Conservation (phyloP, 2,797 vertebrate genomes). For the Triplophysa yarkandensis region DNA sequence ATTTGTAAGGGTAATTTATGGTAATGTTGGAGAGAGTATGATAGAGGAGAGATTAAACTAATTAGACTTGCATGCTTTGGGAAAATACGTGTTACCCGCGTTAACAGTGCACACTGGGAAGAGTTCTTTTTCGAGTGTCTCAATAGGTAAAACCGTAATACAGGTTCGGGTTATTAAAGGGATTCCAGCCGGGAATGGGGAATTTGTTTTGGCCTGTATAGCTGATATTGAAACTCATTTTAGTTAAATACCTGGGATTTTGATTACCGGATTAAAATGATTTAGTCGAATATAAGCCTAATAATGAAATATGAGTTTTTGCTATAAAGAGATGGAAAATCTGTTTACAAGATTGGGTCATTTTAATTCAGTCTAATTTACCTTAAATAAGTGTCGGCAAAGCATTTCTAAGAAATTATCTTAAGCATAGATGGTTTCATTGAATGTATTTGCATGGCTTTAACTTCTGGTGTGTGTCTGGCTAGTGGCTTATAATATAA, state of each 20-base stretch:
- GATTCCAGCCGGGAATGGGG: not conserved
- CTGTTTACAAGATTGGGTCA: not conserved
- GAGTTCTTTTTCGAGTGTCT: slow-evolving; percentile 21
- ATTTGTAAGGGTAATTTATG: slow-evolving; percentile 66
- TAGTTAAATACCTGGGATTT: not conserved
- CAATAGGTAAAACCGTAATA: slow-evolving; percentile 25
- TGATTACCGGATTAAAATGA: not conserved
- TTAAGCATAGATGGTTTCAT: no score
- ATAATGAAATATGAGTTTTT: not conserved
- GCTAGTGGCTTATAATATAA: no score
- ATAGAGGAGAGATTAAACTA: slow-evolving; percentile 63
- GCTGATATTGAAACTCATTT: slow-evolving; percentile 1
- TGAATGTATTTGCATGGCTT: no score
- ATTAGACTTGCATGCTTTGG: slow-evolving; percentile 56
- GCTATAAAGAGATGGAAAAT: not conserved
- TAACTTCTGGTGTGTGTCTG: no score
- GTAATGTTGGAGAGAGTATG: slow-evolving; percentile 63
- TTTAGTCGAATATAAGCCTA: not conserved
- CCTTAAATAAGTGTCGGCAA: not conserved
- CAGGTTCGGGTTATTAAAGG: slow-evolving; percentile 25
- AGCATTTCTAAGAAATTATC: not conserved
- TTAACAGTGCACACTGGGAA: slow-evolving; percentile 40
- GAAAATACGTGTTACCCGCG: slow-evolving; percentile 48
- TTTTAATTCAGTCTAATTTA: not conserved
- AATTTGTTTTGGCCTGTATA: slow-evolving; percentile 7